phyloP scores from a whole-genome alignment of 1,140 invertebrate species.

The Calliphora vicina region DNA sequence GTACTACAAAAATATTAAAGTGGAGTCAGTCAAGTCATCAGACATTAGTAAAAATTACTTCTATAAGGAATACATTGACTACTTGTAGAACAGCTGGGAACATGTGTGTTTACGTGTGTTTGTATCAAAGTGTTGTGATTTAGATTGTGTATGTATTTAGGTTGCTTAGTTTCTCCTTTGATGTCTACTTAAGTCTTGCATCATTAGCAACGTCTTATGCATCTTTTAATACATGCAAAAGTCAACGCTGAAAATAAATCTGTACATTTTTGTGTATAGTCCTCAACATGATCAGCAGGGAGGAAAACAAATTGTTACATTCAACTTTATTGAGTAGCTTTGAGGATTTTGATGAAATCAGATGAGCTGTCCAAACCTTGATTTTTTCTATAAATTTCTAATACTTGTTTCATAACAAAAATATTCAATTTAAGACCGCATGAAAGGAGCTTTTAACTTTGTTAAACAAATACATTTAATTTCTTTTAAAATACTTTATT shows the following conservation, averaged over 20 bases:
- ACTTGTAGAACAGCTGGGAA: too few relatives aligned
- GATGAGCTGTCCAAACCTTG: not conserved
- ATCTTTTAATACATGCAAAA: not conserved
- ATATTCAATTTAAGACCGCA: too few relatives aligned
- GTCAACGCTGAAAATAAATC: not conserved
- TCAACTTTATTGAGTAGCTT: not conserved
- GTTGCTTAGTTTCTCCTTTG: slow-evolving; percentile 6
- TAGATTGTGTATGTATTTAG: not conserved
- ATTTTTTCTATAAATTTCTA: too few relatives aligned
- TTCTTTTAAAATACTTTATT: too few relatives aligned
- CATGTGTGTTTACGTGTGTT: not conserved
- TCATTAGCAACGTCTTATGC: slow-evolving; percentile 9
- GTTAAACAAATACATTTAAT: too few relatives aligned
- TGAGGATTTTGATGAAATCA: not conserved
- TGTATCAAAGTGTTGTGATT: not conserved
- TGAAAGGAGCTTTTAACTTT: too few relatives aligned
- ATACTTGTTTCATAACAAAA: too few relatives aligned
- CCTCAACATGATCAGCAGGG: not conserved
- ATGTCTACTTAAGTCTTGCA: not conserved
- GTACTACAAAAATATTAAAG: too few relatives aligned
- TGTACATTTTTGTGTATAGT: not conserved
- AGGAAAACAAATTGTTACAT: not conserved
- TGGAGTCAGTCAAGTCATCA: too few relatives aligned
- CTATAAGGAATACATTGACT: too few relatives aligned
- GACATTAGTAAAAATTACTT: too few relatives aligned